phyloP scores from a whole-genome alignment of 2,797 vertebrate species.

The Zalophus californianus region DNA sequence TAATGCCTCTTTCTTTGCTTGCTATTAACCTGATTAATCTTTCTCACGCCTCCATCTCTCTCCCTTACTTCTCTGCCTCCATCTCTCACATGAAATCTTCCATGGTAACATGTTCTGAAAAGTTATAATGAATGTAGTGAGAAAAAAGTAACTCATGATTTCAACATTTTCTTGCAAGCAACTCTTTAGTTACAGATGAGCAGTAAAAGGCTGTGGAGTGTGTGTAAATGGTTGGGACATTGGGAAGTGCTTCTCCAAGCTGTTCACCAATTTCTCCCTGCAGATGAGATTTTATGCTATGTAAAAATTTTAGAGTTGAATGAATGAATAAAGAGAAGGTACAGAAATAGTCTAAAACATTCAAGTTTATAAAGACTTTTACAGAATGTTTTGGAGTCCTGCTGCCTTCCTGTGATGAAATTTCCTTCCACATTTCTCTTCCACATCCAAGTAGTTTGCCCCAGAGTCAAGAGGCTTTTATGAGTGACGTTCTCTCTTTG shows the following conservation, averaged over 20 bases:
- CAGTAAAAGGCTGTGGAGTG: not conserved
- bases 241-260: not conserved
- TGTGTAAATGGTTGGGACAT: not conserved
- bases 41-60: not conserved
- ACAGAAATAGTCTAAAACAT: not conserved
- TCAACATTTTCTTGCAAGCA: not conserved
- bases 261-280: not conserved
- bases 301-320: not conserved
- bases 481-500: not conserved
- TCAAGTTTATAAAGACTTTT: not conserved
- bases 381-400: not conserved
- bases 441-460: not conserved
- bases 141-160: not conserved
- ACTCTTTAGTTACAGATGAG: not conserved
- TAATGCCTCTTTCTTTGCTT: not conserved
- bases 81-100: not conserved
- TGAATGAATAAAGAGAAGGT: slow-evolving; percentile 7
- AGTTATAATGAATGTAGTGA: not conserved
- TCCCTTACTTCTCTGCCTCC: not conserved
- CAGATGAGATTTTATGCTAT: not conserved
- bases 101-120: not conserved
- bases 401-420: not conserved
- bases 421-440: not conserved
- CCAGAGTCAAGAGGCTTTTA: slow-evolving; percentile 11
- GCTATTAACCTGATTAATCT: slow-evolving; percentile 45